Evolutionary conservation across 1,140 invertebrate genomes (phyloP), one percentile per base, ranked within the genome.

Genomic region (Drosophila takahashii): DNA sequence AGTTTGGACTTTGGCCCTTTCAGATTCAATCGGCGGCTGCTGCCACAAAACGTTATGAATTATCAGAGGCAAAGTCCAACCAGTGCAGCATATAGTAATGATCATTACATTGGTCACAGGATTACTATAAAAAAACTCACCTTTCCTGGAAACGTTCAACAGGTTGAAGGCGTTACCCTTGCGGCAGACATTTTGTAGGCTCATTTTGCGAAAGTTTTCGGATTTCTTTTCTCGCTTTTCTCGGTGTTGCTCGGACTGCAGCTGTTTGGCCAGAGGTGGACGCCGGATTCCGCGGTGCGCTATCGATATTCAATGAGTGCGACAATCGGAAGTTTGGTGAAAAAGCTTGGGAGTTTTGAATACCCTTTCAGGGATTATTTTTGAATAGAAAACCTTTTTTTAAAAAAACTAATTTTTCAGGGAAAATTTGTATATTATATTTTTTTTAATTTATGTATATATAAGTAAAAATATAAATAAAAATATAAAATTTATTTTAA

Each of bases 1-100:
- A 60, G 64, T 50, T 72, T 86, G 84, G 76, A 86, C 83, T 86
- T 86, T 86, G 83, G 67, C 64, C 83, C 47, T 48, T 56, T 53
- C 39, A 37, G 39, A 53, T 61, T 83, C 32, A 52, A 52, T 51
- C 41, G 54, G 26, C 54, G 15, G 54, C 54, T 58, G 58, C 15
- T 64, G 60, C 72, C 72, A 48, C 39, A 57, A 22, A 66, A 36
- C 44, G 39, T 71, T 60, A 71, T 59, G 34, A 45, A 73, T 42
- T 50, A 18, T 50, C 36, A 67, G 26, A 74, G 47, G 48, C 75
- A 76, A 79, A 72, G 78, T 71, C 62, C 60, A 59, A 75, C 41
- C 7, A 22, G 32, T n/a, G 44, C 29, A n/a, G 29, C 22, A 11
- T 15, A 4, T 29, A 1, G 2, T n/a, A 41, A 22, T 8, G 13